Evolutionary conservation across 1,140 invertebrate species (phyloP).

Genomic region (Periplaneta americana): DNA sequence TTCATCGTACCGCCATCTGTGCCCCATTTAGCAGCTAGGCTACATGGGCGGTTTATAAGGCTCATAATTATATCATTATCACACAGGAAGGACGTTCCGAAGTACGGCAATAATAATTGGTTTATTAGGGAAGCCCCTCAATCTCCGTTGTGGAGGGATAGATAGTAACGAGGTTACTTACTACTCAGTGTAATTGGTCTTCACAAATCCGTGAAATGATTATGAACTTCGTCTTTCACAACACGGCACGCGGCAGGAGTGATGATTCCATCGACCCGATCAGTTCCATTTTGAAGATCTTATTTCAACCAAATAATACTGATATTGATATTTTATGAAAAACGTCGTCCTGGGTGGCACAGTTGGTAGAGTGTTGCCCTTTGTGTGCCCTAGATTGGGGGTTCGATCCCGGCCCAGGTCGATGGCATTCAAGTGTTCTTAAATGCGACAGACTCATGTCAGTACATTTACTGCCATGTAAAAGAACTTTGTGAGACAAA

Average conservation of each 20-base stretch:
- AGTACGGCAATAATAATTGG: not conserved
- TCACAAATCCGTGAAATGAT: not conserved
- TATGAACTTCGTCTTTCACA: not conserved
- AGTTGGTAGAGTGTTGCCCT: no score
- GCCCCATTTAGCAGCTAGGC: not conserved
- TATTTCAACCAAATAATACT: no score
- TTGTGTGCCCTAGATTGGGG: no score
- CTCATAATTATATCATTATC: not conserved
- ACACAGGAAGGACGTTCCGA: not conserved
- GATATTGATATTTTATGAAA: not conserved
- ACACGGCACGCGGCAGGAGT: no score
- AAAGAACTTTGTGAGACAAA: no score
- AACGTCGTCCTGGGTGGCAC: not conserved
- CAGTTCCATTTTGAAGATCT: no score
- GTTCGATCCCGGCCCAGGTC: no score
- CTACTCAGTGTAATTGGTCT: not conserved
- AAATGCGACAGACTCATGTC: no score
- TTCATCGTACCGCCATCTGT: not conserved
- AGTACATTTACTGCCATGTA: no score
- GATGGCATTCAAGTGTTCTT: no score
- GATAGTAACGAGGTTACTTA: not conserved
- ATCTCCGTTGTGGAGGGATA: not conserved
- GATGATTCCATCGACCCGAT: no score
- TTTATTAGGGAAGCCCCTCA: not conserved
- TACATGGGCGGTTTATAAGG: not conserved